Base-by-base conservation (phyloP, 2,113 vertebrate species). In the mouse (Mus musculus) region DNA sequence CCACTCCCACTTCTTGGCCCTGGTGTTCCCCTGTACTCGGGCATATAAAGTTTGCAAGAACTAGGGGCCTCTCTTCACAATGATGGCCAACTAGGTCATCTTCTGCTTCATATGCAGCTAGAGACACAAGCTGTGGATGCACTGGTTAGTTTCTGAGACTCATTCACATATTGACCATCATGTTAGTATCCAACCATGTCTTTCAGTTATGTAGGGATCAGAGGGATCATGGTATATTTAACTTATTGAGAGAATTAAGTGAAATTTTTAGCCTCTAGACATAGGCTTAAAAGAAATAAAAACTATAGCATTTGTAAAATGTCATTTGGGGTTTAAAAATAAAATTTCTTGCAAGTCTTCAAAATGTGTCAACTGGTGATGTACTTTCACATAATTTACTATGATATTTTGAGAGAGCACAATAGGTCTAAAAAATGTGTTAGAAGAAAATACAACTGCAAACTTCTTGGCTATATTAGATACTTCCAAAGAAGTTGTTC, bases 191-290 rank as follows among this genome's bases (percentile, higher is more conserved):
- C 2, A 61, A 33, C 39, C 63, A 67, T 88, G 56, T 65, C 72
- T 94, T 95, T 87, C 87, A 94, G 90, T 36, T 80, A 88, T 52
- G 46, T 49, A 71, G 24, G 78, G 91, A 94, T 95, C 71, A 81
- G 63, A 96, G 78, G 95, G 97, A 96, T 93, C 20, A 49, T 89
- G 71, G 59, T 63, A 94, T 96, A 63, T 56, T 93, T 69, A 36
- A 71, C 52, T 94, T 10, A 49, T 81, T 89, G 67, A 73, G 22
- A 88, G 93, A 84, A 59, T 28, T 94, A 81, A 26, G 0, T 73
- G 46, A 94, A 39, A 88, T 7, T 77, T 39, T 78, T 56, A 80
- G 14, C 71, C 6, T 80, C 8, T n/a, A 3, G 36, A 5, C 22
- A 54, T 30, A 72, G 1, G 2, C 88, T 86, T 85, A 28, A 92